phyloP scores from a whole-genome alignment of 2,797 vertebrate genomes.

The Antrozous pallidus region DNA sequence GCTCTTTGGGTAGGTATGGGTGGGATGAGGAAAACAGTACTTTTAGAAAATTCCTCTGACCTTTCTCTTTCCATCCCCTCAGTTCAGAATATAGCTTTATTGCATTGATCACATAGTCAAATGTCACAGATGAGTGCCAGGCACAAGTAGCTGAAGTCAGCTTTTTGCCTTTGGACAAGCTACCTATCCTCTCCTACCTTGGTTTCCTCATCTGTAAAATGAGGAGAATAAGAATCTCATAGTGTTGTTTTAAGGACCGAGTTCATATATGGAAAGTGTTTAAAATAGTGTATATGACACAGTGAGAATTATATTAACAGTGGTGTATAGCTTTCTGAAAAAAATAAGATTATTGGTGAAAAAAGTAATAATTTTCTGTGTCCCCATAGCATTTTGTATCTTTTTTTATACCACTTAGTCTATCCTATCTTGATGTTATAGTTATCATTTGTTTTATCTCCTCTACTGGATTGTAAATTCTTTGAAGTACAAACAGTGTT shows the following conservation, averaged over 20 bases:
- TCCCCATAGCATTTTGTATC: neutral
- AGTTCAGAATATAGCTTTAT: constrained; percentile 2
- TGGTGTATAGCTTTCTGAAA: neutral
- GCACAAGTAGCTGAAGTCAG: neutral
- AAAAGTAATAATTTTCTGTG: neutral
- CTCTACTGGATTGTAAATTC: neutral
- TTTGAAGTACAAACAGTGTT: neutral
- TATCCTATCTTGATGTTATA: neutral
- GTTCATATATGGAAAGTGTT: constrained; percentile 30
- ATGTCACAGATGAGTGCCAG: neutral
- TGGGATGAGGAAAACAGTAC: neutral
- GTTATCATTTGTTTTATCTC: constrained; percentile 6
- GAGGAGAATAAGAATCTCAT: neutral
- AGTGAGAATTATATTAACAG: neutral
- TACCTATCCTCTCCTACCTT: constrained; percentile 3
- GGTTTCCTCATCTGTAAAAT: constrained; percentile 37
- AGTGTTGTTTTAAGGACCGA: neutral
- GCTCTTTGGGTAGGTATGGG: neutral
- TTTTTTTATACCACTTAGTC: neutral
- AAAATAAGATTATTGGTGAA: neutral
- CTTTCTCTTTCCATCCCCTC: neutral
- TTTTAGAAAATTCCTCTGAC: constrained; percentile 7
- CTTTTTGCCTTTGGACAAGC: neutral
- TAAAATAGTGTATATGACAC: neutral
- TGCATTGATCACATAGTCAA: neutral